Base-by-base conservation (phyloP, 2,797 vertebrate species). In the Paedocypris micromegethes region DNA sequence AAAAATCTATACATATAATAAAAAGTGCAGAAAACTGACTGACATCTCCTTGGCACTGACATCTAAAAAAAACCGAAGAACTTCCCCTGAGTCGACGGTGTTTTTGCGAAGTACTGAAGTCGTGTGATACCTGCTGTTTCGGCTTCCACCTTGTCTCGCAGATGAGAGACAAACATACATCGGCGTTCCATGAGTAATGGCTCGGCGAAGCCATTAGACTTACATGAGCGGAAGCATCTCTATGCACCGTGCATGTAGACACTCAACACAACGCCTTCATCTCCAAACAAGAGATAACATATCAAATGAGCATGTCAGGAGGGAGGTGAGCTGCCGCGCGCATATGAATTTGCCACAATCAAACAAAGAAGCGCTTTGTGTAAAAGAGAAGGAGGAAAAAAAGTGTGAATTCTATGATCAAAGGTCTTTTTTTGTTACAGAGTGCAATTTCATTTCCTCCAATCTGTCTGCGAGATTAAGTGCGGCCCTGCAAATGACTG, bases 401-500 rank as follows among this genome's bases (percentile, higher is more conserved):
- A 54, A 58, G 63, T 45, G 65, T 49, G 65, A 9, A 75, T 80
- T 78, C 73, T 67, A 66, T 75, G 73, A 80, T 72, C 77, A 82
- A 72, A 77, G 72, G 61, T 68, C 69, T 71, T 73, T 49, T 63
- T 73, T 77, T 68, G 79, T 81, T 72, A 78, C 59, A 49, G 67
- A 81, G 72, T 70, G 78, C 68, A 80, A 78, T 77, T 81, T 70
- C 66, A 80, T 81, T 80, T 81, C 73, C 79, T 80, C 62, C 74
- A 80, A 78, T 77, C 67, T 79, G 73, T 78, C 78, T 75, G 23
- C 56, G 56, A 79, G 77, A 79, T 78, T 72, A 79, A 81, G 74
- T 78, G 77, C 52, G 72, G 70, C 68, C 66, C 54, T 68, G 72
- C 68, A 78, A 80, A 79, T 79, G 74, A 78, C 72, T 67, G 54